phyloP scores from a whole-genome alignment of 2,797 vertebrate species.

The Acipenser ruthenus region DNA sequence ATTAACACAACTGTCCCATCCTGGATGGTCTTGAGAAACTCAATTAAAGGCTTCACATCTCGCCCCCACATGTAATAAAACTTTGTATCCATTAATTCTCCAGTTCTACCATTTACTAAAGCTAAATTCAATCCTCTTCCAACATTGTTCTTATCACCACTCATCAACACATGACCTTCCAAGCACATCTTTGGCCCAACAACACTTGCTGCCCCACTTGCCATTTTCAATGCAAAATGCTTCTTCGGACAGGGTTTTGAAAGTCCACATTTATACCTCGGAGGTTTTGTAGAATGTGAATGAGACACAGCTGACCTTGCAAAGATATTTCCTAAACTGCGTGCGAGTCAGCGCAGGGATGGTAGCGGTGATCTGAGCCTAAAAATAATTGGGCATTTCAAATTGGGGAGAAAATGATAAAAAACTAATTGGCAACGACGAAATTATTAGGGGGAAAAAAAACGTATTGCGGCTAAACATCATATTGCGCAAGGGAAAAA shows the following conservation, averaged over 20 bases:
- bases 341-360: too few relatives aligned
- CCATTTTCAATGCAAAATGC: conserved; percentile 75
- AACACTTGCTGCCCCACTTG: conserved; percentile 69
- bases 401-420: too few relatives aligned
- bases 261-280: conserved; percentile 67
- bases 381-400: too few relatives aligned
- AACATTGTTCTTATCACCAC: conserved; percentile 72
- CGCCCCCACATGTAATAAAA: conserved; percentile 71
- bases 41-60: conserved; percentile 64
- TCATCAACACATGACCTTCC: conserved; percentile 69
- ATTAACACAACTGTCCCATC: conserved; percentile 67
- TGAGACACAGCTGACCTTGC: too few relatives aligned
- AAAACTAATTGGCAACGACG: too few relatives aligned
- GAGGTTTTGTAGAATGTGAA: conserved; percentile 67
- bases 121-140: conserved; percentile 69
- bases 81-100: conserved; percentile 55
- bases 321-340: too few relatives aligned
- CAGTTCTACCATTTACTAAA: conserved; percentile 66
- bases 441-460: too few relatives aligned
- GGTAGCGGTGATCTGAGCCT: too few relatives aligned
- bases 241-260: conserved; percentile 67
- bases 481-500: too few relatives aligned
- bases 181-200: conserved; percentile 72
- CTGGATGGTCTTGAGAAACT: conserved; percentile 59
- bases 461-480: too few relatives aligned